Evolutionary conservation across 2,113 vertebrate species (phyloP).

Genomic region (Scomber scombrus): DNA sequence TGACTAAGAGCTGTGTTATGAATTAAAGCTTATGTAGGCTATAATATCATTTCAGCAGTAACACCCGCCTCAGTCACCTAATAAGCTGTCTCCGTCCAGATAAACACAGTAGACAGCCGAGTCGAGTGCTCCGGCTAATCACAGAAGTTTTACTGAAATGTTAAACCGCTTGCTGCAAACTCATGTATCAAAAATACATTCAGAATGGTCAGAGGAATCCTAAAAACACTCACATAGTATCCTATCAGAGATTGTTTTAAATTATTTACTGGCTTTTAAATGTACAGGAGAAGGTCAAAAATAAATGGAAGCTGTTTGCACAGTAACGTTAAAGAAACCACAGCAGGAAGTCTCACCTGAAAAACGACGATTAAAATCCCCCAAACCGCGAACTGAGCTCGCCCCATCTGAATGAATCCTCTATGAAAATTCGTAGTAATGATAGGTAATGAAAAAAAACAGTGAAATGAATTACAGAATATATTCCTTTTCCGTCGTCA

Average conservation of each 20-base stretch:
- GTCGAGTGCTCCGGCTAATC: not conserved
- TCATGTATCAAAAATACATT: too few species aligned
- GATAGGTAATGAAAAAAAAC: not conserved
- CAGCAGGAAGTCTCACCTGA: conserved; percentile 73
- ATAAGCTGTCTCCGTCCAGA: too few species aligned
- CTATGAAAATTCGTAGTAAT: not conserved
- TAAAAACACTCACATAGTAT: not conserved
- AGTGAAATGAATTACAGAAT: not conserved
- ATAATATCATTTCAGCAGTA: too few species aligned
- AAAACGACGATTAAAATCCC: conserved; percentile 61
- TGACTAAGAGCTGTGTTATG: not conserved
- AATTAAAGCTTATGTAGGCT: too few species aligned
- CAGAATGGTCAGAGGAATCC: too few species aligned
- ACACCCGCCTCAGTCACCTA: not conserved
- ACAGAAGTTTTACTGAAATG: not conserved
- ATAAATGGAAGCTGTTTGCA: not conserved
- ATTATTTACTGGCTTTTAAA: not conserved
- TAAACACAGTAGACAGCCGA: not conserved
- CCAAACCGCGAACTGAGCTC: conserved; percentile 47
- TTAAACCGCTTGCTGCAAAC: too few species aligned
- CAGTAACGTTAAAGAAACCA: not conserved
- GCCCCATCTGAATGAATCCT: conserved; percentile 56
- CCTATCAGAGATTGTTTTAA: too few species aligned
- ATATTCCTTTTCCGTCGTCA: conserved; percentile 20
- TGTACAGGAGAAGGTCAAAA: not conserved